Conservation (phyloP, 2,113 vertebrate species). For the Orycteropus afer region DNA sequence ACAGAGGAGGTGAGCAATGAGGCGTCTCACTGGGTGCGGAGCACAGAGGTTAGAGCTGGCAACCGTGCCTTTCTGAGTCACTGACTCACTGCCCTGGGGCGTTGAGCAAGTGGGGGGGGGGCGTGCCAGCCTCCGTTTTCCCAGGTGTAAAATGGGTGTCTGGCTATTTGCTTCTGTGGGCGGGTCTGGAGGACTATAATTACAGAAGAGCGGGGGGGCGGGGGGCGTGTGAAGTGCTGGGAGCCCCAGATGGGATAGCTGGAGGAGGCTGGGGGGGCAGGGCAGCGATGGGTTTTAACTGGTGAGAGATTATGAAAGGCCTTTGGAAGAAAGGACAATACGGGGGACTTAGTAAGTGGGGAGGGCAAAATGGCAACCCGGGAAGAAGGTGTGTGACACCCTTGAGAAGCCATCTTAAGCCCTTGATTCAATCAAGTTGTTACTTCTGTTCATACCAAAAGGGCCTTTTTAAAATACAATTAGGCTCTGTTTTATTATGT, state of each 20-base stretch:
- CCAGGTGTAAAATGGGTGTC: slow-evolving; percentile 69
- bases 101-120: background rate
- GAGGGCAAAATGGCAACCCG: background rate
- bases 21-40: background rate
- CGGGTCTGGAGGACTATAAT: slow-evolving; percentile 62
- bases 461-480: slow-evolving; percentile 74
- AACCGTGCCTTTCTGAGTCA: background rate
- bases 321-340: background rate
- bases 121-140: slow-evolving; percentile 66
- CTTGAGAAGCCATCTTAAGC: slow-evolving; percentile 69
- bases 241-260: background rate
- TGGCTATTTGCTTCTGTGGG: slow-evolving; percentile 35
- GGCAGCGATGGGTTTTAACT: background rate
- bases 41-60: background rate
- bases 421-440: slow-evolving; percentile 73
- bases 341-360: background rate
- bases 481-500: slow-evolving; percentile 79
- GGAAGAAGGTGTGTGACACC: background rate
- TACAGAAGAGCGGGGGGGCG: no score
- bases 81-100: slow-evolving; percentile 60
- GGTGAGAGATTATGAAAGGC: background rate
- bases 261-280: background rate
- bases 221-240: background rate
- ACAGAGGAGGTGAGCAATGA: background rate
- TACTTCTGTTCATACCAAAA: slow-evolving; percentile 78